Percentiles rank a stretch among this genome's conserved stretches.
These are phyloP conservation scores for Gallinago nigripennis DNA, from an alignment of 2,797 vertebrate species.

Conservation along the genomic window DNA sequence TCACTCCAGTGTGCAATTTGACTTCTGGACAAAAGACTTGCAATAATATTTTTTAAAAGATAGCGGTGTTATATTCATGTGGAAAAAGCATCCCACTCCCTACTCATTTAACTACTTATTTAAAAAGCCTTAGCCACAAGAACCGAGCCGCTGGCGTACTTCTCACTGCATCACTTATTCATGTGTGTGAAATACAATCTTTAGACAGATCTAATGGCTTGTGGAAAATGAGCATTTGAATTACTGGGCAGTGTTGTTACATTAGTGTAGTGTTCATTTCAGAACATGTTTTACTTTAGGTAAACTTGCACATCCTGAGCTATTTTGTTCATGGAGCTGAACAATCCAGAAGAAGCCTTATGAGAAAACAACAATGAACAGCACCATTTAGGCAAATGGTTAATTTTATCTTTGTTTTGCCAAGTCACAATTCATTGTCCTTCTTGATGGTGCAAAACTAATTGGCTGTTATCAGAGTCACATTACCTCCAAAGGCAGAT, in stretches of 20 bases:
- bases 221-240: slow-evolving; percentile 68
- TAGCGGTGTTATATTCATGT: not conserved
- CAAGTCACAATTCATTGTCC: slow-evolving; percentile 74
- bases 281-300: slow-evolving; percentile 33
- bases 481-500: slow-evolving; percentile 73
- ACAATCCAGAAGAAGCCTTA: slow-evolving; percentile 40
- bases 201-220: slow-evolving; percentile 39
- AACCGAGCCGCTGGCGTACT: not conserved
- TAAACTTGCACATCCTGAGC: slow-evolving; percentile 33
- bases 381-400: slow-evolving; percentile 64
- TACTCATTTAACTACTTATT: not conserved
- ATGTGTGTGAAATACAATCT: slow-evolving; percentile 60
- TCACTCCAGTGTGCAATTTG: not conserved
- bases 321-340: slow-evolving; percentile 70
- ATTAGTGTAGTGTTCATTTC: slow-evolving; percentile 35
- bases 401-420: slow-evolving; percentile 78
- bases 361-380: slow-evolving; percentile 64
- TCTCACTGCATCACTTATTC: slow-evolving; percentile 38
- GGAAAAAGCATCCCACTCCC: not conserved
- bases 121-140: not conserved
- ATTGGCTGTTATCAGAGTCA: slow-evolving; percentile 73
- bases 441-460: slow-evolving; percentile 77
- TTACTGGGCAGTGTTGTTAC: slow-evolving; percentile 51
- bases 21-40: not conserved
- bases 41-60: not conserved